Percentiles rank a stretch among this genome's conserved stretches.
Evolutionary conservation across 1,140 invertebrate species (phyloP).

Genomic region (Agraylea sexmaculata): DNA sequence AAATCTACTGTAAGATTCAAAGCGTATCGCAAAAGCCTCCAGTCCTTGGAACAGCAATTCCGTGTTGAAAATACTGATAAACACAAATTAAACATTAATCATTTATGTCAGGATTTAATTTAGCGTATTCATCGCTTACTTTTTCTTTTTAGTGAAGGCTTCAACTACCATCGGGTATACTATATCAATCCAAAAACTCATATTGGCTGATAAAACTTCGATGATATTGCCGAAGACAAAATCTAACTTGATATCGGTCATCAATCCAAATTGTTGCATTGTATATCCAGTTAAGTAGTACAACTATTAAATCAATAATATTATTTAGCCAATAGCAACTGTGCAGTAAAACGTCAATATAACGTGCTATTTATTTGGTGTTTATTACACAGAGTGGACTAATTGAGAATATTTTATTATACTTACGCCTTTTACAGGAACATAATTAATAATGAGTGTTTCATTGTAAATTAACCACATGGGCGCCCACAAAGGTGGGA

Average conservation of each 20-base stretch:
- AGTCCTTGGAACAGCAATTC: slow-evolving; percentile 13
- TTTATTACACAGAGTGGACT: too few relatives aligned
- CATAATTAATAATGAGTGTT: too few relatives aligned
- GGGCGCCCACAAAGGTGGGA: too few relatives aligned
- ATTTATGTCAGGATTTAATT: neutral
- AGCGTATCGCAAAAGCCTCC: slow-evolving; percentile 7
- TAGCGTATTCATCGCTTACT: neutral
- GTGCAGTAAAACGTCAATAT: neutral
- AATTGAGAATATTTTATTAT: too few relatives aligned
- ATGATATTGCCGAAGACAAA: slow-evolving; percentile 13
- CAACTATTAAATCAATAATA: slow-evolving; percentile 8
- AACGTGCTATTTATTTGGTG: neutral
- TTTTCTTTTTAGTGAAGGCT: slow-evolving; percentile 4
- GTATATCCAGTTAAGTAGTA: slow-evolving; percentile 14
- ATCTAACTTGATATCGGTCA: slow-evolving; percentile 12
- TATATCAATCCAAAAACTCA: slow-evolving; percentile 10
- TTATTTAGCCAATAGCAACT: neutral
- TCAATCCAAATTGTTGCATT: slow-evolving; percentile 11
- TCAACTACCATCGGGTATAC: slow-evolving; percentile 17
- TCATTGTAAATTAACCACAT: too few relatives aligned
- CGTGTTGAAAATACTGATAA: slow-evolving; percentile 11
- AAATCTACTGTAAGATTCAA: slow-evolving; percentile 16
- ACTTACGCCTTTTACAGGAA: too few relatives aligned
- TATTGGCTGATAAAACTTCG: slow-evolving; percentile 12
- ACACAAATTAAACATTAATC: neutral